These are phyloP conservation scores for Lasiurus cinereus DNA, from an alignment of 2,113 vertebrate genomes.

Conservation along the genomic window DNA sequence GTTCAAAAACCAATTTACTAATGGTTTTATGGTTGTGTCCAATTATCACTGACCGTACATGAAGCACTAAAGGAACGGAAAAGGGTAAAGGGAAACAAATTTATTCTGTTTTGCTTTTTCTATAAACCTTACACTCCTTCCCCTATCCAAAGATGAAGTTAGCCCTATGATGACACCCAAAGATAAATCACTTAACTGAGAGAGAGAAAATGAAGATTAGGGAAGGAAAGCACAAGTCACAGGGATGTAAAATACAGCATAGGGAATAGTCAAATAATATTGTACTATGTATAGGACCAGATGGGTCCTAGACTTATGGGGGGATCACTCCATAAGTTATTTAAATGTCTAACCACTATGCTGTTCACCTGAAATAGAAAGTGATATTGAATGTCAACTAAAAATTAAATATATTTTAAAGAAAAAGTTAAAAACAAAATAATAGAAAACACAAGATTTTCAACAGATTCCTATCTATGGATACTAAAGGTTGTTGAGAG, in stretches of 20 bases:
- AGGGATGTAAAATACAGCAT: not conserved
- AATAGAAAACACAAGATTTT: not conserved
- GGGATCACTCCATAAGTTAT: not conserved
- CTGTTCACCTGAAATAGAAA: not conserved
- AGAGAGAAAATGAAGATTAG: not conserved
- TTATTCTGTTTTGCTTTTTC: not conserved
- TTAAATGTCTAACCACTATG: not conserved
- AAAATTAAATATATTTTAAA: not conserved
- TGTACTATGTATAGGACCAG: not conserved
- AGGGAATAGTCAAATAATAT: not conserved
- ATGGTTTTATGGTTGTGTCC: not conserved
- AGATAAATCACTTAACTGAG: not conserved
- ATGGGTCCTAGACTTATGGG: not conserved
- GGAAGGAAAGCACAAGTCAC: not conserved
- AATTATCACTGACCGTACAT: not conserved
- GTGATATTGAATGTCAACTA: not conserved
- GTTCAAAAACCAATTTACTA: not conserved
- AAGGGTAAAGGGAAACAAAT: not conserved
- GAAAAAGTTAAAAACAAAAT: not conserved
- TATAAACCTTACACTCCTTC: conserved; percentile 7
- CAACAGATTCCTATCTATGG: not conserved
- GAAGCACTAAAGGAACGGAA: not conserved
- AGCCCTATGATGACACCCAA: not conserved
- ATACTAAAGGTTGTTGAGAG: not conserved
- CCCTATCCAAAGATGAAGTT: not conserved